Conservation (phyloP, 2,888 invertebrate species). For the Scelioninae gen. 1 region DNA sequence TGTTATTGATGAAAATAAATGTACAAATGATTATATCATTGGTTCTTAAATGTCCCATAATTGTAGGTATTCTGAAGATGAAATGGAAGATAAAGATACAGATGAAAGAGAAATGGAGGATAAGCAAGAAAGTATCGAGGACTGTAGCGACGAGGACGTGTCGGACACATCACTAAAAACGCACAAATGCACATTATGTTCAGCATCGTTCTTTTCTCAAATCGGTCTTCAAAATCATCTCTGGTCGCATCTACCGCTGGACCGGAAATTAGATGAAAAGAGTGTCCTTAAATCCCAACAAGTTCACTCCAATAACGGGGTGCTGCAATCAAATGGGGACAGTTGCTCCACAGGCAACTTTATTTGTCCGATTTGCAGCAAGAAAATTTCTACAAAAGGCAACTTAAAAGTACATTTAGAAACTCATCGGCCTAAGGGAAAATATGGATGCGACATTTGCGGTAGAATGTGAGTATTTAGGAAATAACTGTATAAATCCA, state of each 20-base stretch:
- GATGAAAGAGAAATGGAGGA: constrained; percentile 62
- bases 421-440: constrained; percentile 87
- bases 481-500: no score
- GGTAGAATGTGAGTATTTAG: constrained; percentile 89
- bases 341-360: constrained; percentile 82
- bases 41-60: no score
- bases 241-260: constrained; percentile 86
- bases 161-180: constrained; percentile 81
- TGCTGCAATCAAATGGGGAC: constrained; percentile 80
- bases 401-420: constrained; percentile 88
- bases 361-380: constrained; percentile 87
- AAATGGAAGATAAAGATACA: constrained; percentile 66
- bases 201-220: constrained; percentile 86
- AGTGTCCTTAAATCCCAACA: constrained; percentile 78
- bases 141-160: constrained; percentile 65
- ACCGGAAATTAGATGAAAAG: constrained; percentile 79
- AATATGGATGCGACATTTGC: constrained; percentile 88
- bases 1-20: no score
- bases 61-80: constrained; percentile 67
- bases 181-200: constrained; percentile 86
- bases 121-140: constrained; percentile 52
- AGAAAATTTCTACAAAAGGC: constrained; percentile 87
- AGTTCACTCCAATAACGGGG: constrained; percentile 80
- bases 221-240: constrained; percentile 87
- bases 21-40: no score